These are phyloP conservation scores for Cetoscarus ocellatus DNA, from an alignment of 2,797 vertebrate genomes.

Conservation along the genomic window DNA sequence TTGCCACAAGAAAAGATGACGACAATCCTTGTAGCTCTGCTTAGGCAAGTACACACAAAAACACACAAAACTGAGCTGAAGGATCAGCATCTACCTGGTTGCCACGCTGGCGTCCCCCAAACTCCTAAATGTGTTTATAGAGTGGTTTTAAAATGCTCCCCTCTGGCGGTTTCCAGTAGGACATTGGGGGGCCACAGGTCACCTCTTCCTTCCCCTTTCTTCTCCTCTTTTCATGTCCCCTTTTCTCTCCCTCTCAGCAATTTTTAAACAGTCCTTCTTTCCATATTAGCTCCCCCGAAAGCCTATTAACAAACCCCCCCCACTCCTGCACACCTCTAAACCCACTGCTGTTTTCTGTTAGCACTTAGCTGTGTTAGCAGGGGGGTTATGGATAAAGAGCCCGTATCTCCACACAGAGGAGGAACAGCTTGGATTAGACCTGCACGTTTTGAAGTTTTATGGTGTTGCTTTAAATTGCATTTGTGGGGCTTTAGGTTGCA, in stretches of 20 bases:
- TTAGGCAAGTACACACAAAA: constrained; percentile 16
- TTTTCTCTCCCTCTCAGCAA: constrained; percentile 72
- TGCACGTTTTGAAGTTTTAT: constrained; percentile 75
- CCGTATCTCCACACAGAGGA: constrained; percentile 24
- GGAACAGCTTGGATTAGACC: constrained; percentile 47
- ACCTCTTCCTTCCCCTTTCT: constrained; percentile 74
- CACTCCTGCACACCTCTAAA: constrained; percentile 50
- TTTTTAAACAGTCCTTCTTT: constrained; percentile 71
- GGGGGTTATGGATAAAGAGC: constrained; percentile 49
- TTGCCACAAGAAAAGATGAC: background rate
- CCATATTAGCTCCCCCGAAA: constrained; percentile 69
- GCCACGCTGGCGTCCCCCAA: constrained; percentile 66
- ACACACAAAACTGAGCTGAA: constrained; percentile 13
- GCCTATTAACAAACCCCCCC: constrained; percentile 62
- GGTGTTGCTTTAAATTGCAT: constrained; percentile 60
- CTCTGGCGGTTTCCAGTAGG: constrained; percentile 69
- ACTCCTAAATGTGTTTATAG: constrained; percentile 69
- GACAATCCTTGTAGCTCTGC: constrained; percentile 23
- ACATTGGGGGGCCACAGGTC: constrained; percentile 72
- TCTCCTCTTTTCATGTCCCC: constrained; percentile 71
- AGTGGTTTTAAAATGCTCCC: constrained; percentile 66
- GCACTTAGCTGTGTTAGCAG: constrained; percentile 72
- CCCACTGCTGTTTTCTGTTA: constrained; percentile 75
- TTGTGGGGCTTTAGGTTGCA: constrained; percentile 48
- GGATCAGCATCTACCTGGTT: constrained; percentile 57